Percentiles rank a stretch among this genome's conserved stretches.
Evolutionary conservation across 2,888 invertebrate genomes (phyloP).

Genomic region (Hyalella azteca): DNA sequence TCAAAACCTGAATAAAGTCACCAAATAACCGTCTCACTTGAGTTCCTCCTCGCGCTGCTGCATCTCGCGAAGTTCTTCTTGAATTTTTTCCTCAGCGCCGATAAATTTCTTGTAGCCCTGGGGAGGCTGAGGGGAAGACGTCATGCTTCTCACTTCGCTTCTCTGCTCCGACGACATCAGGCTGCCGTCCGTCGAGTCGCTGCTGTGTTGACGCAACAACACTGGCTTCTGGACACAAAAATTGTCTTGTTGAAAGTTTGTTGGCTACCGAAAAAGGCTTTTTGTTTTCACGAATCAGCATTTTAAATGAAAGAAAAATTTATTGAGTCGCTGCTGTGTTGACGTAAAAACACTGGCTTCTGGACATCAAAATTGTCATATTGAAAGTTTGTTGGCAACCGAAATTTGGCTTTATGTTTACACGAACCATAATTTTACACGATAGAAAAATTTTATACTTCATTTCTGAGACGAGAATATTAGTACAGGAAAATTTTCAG

Average conservation of each 20-base stretch:
- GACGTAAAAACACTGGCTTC: background rate
- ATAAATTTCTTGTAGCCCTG: constrained; percentile 22
- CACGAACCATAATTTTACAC: too few relatives aligned
- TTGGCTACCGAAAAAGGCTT: too few relatives aligned
- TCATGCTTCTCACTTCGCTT: constrained; percentile 70
- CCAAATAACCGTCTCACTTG: constrained; percentile 66
- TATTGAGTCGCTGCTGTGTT: background rate
- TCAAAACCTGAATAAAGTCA: too few relatives aligned
- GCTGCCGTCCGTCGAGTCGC: background rate
- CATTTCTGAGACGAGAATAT: too few relatives aligned
- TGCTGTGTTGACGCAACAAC: constrained; percentile 6
- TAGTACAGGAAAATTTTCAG: too few relatives aligned
- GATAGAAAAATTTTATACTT: too few relatives aligned
- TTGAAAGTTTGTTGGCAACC: too few relatives aligned
- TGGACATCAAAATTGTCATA: too few relatives aligned
- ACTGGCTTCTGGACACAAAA: constrained; percentile 21
- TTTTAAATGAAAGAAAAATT: too few relatives aligned
- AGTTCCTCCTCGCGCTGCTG: constrained; percentile 80
- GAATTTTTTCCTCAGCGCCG: constrained; percentile 82
- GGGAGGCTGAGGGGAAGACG: constrained; percentile 69
- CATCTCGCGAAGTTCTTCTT: constrained; percentile 83
- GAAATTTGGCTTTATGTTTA: too few relatives aligned
- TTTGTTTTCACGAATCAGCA: too few relatives aligned
- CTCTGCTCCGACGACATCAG: constrained; percentile 27
- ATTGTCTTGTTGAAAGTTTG: too few relatives aligned